Percentiles rank a stretch among this genome's conserved stretches.
These are phyloP conservation scores for Malurus splendens DNA, from an alignment of 2,797 vertebrate species.

Conservation along the genomic window DNA sequence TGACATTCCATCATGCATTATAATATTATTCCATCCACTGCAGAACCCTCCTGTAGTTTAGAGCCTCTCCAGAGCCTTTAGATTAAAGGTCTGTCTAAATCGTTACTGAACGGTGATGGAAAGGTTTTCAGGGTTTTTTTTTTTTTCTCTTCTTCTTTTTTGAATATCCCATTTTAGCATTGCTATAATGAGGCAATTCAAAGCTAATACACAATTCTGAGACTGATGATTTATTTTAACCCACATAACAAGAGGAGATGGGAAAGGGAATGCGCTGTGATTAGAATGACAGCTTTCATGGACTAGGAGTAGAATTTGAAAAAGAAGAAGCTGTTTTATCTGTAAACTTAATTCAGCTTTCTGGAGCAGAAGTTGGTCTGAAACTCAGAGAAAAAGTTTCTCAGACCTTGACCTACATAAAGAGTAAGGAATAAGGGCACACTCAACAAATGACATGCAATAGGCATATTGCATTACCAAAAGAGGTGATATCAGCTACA, in stretches of 20 bases:
- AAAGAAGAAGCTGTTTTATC: slow-evolving; percentile 2
- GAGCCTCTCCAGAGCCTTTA: background rate
- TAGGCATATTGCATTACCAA: background rate
- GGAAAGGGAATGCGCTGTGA: background rate
- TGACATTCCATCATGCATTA: background rate
- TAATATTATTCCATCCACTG: background rate
- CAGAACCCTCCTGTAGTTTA: background rate
- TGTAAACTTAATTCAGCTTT: background rate
- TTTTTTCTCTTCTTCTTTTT: background rate
- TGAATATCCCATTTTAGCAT: background rate
- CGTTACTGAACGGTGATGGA: background rate
- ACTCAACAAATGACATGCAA: background rate
- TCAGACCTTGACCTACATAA: background rate
- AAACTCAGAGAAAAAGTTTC: slow-evolving; percentile 6
- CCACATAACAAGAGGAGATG: background rate
- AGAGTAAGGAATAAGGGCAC: background rate
- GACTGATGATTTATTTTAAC: slow-evolving; percentile 34
- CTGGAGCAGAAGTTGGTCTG: background rate
- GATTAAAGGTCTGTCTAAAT: slow-evolving; percentile 36
- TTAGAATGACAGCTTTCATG: slow-evolving; percentile 23
- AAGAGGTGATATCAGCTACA: background rate
- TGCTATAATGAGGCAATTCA: slow-evolving; percentile 33
- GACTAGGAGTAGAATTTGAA: background rate
- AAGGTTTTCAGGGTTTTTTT: background rate
- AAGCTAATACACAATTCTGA: slow-evolving; percentile 32